Evolutionary conservation across 2,113 vertebrate species (phyloP), one percentile per base, ranked within the genome.

Genomic region (Rhynchopsitta pachyrhyncha): DNA sequence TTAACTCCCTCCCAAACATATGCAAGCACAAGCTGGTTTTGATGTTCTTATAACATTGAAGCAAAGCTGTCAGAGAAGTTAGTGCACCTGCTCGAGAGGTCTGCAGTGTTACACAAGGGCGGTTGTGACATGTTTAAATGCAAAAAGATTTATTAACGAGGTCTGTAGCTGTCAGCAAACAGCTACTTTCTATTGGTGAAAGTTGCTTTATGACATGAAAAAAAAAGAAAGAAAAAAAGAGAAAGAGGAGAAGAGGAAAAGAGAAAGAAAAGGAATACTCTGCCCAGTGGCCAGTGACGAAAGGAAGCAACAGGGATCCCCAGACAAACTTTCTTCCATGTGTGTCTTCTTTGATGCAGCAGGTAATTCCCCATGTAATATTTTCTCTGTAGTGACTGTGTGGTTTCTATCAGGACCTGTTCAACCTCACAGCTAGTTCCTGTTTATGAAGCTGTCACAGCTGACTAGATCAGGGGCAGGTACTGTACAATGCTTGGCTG

Each of bases 291-390:
- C 13, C 17, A 55, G 20, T 13, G 10, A 31, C 18, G 14, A 20
- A 82, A 55, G 46, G 62, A 83, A 70, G 28, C 18, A 50, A 24
- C 28, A 46, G 39, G 11, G 35, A 69, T 66, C 19, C 17, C 53
- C n/a, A 23, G 28, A 27, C 9, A 44, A 59, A 42, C 6, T 44
- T 9, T 17, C 10, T 69, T 20, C 17, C 17, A 4, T 15, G 2
- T 17, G 17, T 13, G 11, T 37, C 62, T 75, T 71, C 60, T 75
- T 17, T 91, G 29, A 66, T 25, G 27, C 7, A n/a, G 22, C 15
- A 3, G 2, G 4, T 19, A 44, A 5, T 3, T 74, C 33, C 6
- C 12, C 5, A 13, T 2, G 4, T 11, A 59, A 27, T 25, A 33
- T 6, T 60, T 90, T 13, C 52, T 19, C 59, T 47, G n/a, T 33